Evolutionary conservation across 2,888 invertebrate genomes (phyloP), one percentile per base, ranked within the genome.

Genomic region (Dendrolimus houi): DNA sequence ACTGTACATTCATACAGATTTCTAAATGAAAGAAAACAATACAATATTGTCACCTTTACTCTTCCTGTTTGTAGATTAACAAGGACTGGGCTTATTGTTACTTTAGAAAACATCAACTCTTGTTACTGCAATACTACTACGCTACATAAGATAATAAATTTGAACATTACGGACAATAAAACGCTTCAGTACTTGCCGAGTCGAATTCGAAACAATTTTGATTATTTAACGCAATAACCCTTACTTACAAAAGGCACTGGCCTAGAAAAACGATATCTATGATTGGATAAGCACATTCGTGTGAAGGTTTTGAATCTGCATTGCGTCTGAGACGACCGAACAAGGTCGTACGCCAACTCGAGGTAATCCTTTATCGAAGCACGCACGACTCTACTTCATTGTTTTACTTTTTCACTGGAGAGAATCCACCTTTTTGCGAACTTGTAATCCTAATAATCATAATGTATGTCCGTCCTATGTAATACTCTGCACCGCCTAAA

Each of bases 241-340:
- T 47, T 47, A 47, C 12, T 47, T 3, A 8, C 47, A 12, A 47
- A 47, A 47, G 47, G 9, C 12, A 10, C 47, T 6, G 29, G 29
- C 6, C 29, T 47, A 12, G 47, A 47, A 47, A 47, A 10, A 47
- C 47, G 47, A 47, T 47, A 47, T 47, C 47, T 47, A 47, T 47
- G 47, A 47, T 47, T 47, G 47, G 47, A 10, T 47, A 47, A 47
- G 47, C 47, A 47, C 47, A 12, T 47, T 12, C 47, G 47, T 47
- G 12, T 12, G 47, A 47, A 47, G 47, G 47, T 47, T 47, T 12
- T 9, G 47, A 47, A 73, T 74, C 78, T 78, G 78, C 78, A 78
- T 72, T 78, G 78, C 78, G 78, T 77, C 78, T 75, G 62, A 69
- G 60, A 62, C 62, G 61, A 61, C 64, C 57, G 41, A 58, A 60